Evolutionary conservation across 2,113 vertebrate genomes (phyloP).

Genomic region (Eptesicus fuscus): DNA sequence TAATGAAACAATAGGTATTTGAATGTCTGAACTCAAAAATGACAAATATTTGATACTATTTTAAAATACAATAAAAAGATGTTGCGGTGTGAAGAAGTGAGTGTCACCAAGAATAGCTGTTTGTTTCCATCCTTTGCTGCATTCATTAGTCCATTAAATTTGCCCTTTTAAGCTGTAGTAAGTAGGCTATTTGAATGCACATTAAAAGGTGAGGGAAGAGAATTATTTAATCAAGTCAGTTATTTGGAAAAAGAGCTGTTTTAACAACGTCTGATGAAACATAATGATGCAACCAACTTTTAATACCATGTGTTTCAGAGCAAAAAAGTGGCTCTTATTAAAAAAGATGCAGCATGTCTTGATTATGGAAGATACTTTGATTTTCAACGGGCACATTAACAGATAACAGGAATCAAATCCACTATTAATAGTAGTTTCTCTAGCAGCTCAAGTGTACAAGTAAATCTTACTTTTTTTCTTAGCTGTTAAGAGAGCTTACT

Average conservation of each 20-base stretch:
- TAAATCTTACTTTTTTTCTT: neutral
- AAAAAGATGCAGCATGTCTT: neutral
- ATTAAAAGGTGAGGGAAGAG: neutral
- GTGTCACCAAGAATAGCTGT: neutral
- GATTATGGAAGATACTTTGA: neutral
- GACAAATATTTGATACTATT: neutral
- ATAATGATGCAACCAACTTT: neutral
- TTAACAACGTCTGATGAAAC: neutral
- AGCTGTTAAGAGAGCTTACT: neutral
- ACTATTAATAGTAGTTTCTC: neutral
- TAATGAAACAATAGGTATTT: neutral
- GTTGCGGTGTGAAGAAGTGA: no score
- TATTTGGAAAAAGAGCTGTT: neutral
- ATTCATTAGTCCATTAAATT: neutral
- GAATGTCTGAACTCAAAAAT: neutral
- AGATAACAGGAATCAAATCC: neutral
- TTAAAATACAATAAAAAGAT: neutral
- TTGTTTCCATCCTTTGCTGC: neutral
- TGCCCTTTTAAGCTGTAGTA: neutral
- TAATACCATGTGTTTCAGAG: neutral
- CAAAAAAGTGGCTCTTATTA: neutral
- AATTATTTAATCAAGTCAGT: neutral
- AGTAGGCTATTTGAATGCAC: neutral
- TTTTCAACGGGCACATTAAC: neutral
- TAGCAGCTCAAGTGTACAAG: neutral